Base-by-base conservation (phyloP, 2,888 invertebrate genomes). In the Holacanthella duospinosa region DNA sequence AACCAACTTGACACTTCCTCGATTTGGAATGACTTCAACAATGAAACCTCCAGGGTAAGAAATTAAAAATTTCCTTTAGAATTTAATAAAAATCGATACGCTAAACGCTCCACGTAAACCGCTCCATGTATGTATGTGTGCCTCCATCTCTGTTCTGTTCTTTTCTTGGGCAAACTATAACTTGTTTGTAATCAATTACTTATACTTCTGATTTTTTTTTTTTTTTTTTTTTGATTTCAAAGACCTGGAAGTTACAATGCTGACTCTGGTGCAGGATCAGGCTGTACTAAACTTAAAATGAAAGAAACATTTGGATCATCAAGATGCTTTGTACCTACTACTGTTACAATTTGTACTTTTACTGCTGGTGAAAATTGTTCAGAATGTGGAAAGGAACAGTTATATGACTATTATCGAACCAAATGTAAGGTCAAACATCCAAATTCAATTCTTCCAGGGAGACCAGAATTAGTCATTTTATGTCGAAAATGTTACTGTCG, bases 401-500 rank as follows among this genome's bases (percentile, higher is more conserved):
- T 54, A 1, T 60, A 53, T n/a, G 66, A 66, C 59, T 66, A 66
- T 48, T 66, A 66, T 27, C 48, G 66, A 48, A 61, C 61, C 1
- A 63, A 26, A 25, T 48, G 19, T 24, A 59, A 59, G 36, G 24
- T 66, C 2, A 4, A 29, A 1, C 58, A 60, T 29, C 63, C 63
- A 2, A 44, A 61, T 6, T 36, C 29, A 4, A 58, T 57, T 24
- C 4, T 56, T 21, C 53, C 55, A 1, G 21, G 44, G 12, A 3
- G 29, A 28, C 57, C 28, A 2, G 53, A 44, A 6, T 29, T 27
- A 2, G 29, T 61, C 2, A 59, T 58, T 16, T 53, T 66, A 16
- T 66, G 66, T 53, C 61, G 66, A 25, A 61, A 59, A 53, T 66
- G 66, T 28, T 66, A 66, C 55, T 66, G 66, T 36, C 27, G 29